Conservation (phyloP, 2,797 vertebrate species). For the Percopsis omiscomaycus region DNA sequence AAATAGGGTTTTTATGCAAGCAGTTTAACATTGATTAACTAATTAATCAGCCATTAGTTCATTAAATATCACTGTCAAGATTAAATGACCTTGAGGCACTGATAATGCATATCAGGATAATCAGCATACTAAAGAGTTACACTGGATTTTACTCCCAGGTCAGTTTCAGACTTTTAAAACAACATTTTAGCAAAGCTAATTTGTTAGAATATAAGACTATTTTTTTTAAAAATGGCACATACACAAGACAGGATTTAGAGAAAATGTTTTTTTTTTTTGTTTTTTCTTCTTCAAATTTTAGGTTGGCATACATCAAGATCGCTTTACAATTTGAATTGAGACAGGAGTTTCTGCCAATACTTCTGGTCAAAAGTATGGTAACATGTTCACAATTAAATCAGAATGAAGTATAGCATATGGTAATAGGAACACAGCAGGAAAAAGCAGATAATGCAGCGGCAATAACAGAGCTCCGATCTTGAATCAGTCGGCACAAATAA, state of each 20-base stretch:
- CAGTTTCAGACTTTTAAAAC: conserved; percentile 15
- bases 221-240: no score
- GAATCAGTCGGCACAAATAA: conserved; percentile 61
- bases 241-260: no score
- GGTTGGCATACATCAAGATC: no score
- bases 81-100: conserved; percentile 39
- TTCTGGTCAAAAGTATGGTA: not conserved
- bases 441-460: conserved; percentile 46
- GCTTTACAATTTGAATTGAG: conserved; percentile 3
- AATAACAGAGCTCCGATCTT: conserved; percentile 73
- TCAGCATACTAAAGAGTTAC: conserved; percentile 38
- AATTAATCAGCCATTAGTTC: conserved; percentile 35
- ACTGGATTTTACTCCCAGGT: conserved; percentile 9
- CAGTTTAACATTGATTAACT: conserved; percentile 29
- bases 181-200: conserved; percentile 26
- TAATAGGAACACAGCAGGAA: conserved; percentile 29
- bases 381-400: not conserved
- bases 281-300: no score
- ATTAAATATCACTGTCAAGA: conserved; percentile 41
- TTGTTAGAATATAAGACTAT: conserved; percentile 20
- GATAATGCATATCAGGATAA: conserved; percentile 43
- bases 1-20: conserved; percentile 34
- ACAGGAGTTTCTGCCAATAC: conserved; percentile 9
- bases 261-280: no score
- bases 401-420: not conserved